Base-by-base conservation (phyloP, 2,888 invertebrate genomes). In the Ichneumoninae sp. region DNA sequence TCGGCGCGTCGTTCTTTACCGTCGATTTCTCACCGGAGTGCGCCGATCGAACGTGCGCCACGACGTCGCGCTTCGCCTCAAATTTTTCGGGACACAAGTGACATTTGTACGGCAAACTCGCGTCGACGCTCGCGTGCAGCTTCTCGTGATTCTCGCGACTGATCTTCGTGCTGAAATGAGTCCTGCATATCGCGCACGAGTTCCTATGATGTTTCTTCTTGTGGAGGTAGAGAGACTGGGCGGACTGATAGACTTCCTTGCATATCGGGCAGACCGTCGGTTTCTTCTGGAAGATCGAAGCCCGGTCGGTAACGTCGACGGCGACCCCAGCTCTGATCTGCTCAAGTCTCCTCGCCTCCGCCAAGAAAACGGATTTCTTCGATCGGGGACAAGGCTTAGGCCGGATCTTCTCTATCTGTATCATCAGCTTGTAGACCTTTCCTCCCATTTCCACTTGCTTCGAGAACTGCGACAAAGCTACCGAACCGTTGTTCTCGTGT, bases 371-470 rank as follows among this genome's bases (percentile, higher is more conserved):
- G 5, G 69, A 54, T 72, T 89, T 90, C 65, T 87, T 85, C 5
- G 90, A 92, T 22, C 85, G 90, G 47, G 91, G 91, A 33, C 89
- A 89, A 2, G 91, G 90, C 62, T 88, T 89, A 2, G 89, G 80
- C 33, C 88, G 83, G 44, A 92, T 87, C 85, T 93, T 93, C 54
- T 93, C 92, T 19, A 93, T 91, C 22, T 91, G 89, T 87, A 93
- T 91, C 3, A 89, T 89, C 47, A 93, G 82, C 19, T 91, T 89
- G 82, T 92, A 93, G 1, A 87, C 76, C 10, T 86, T 88, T 30
- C 62, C 83, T 60, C 77, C 78, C 13, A 66, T 47, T 3, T 81
- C 77, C 3, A 60, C n/a, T n/a, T 57, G 70, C 57, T 74, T 79
- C 0, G 78, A 22, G 50, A 75, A 83, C 10, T 68, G n/a, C 8